phyloP scores from a whole-genome alignment of 2,888 invertebrate genomes.

The Andrena minutula region DNA sequence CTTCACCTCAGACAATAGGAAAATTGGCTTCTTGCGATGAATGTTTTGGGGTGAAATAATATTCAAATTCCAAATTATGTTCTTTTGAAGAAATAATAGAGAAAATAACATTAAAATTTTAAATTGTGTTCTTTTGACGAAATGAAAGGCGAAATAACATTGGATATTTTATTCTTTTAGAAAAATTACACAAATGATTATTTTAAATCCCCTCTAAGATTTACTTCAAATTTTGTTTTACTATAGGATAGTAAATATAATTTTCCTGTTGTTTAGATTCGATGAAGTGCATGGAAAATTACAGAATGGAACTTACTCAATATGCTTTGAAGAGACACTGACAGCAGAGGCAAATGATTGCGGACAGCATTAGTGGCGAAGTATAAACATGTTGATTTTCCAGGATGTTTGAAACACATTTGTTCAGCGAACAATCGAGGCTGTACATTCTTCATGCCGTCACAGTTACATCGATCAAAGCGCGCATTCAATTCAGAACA shows the following conservation, averaged over 20 bases:
- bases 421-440: constrained; percentile 20
- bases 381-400: constrained; percentile 55
- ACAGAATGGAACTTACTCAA: not conserved
- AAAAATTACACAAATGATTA: not conserved
- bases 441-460: constrained; percentile 44
- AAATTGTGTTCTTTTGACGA: not conserved
- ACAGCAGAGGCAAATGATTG: constrained; percentile 37
- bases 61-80: not conserved
- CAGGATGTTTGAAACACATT: constrained; percentile 25
- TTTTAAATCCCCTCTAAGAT: not conserved
- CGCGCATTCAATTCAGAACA: constrained; percentile 33
- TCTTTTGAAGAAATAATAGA: not conserved
- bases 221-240: not conserved
- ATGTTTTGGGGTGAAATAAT: too few relatives aligned
- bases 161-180: not conserved
- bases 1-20: too few relatives aligned
- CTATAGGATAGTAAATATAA: not conserved
- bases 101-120: not conserved
- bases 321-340: constrained; percentile 14
- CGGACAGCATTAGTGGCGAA: constrained; percentile 32
- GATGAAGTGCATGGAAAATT: constrained; percentile 14
- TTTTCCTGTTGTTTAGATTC: not conserved
- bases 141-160: not conserved
- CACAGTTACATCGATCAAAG: constrained; percentile 46
- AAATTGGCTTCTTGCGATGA: too few relatives aligned